Evolutionary conservation across 2,113 vertebrate species (phyloP), one percentile per base, ranked within the genome.

Genomic region (Erpornis zantholeuca): DNA sequence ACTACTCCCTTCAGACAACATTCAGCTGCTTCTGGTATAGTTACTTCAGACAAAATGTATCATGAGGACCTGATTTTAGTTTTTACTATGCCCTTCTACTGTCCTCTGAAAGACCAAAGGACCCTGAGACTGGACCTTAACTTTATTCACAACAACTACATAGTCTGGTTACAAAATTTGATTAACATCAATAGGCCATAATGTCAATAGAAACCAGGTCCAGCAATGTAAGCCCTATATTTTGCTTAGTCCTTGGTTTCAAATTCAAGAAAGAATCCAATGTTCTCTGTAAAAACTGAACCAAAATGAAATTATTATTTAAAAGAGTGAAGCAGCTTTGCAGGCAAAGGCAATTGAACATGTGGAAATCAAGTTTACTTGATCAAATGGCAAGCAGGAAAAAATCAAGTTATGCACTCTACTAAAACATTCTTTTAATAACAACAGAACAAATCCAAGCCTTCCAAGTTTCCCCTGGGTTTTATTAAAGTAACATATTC

Each of bases 371-470:
- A 86, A 88, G 60, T 95, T 96, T 93, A 83, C 49, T 90, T 63
- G 68, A 92, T 93, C 90, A 95, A 94, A 97, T 65, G 49, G n/a
- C n/a, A 94, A 95, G 72, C 44, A 93, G 92, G 70, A 92, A n/a
- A 95, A 90, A 95, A 94, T 81, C 69, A 94, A 75, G 84, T 90
- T 90, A 94, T 86, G 25, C 44, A 84, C 76, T 93, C n/a, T 75
- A 93, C 88, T 95, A 78, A 90, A 95, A 64, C 28, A 88, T 95
- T 94, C 17, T 94, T 96, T 96, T 88, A 93, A 88, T 92, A 94
- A 93, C 50, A 95, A 80, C 40, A 71, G 90, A 90, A 90, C 42
- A 95, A 93, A 94, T 60, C 82, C 56, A 57, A 73, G 24, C 40
- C 79, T 79, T 90, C 52, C 29, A 56, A 78, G 63, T 80, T 91